phyloP scores from a whole-genome alignment of 1,140 invertebrate genomes.

The Drosophila kepulauana region DNA sequence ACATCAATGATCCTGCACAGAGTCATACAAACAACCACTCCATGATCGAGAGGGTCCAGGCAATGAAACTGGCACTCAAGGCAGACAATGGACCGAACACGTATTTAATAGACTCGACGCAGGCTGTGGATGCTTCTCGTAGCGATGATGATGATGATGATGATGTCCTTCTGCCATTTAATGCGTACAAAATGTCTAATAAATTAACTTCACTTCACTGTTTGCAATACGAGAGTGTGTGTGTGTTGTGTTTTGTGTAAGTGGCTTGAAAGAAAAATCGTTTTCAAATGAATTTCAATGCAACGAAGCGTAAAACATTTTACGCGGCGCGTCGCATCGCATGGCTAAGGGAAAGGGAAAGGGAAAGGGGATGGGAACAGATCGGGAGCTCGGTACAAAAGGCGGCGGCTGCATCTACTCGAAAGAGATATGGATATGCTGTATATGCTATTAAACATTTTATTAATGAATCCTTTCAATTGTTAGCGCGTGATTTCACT shows the following conservation, averaged over 20 bases:
- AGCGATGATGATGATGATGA: conserved; percentile 63
- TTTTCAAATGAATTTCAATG: conserved; percentile 84
- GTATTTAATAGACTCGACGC: conserved; percentile 78
- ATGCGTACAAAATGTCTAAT: conserved; percentile 83
- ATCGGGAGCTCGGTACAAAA: conserved; percentile 63
- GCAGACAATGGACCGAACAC: conserved; percentile 74
- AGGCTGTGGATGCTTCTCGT: conserved; percentile 16
- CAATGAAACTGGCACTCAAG: conserved; percentile 59
- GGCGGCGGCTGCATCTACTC: conserved; percentile 71
- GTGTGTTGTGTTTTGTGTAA: conserved; percentile 74
- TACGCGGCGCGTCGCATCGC: conserved; percentile 61
- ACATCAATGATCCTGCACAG: conserved; percentile 48
- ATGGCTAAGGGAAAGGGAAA: conserved; percentile 13
- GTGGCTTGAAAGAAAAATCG: conserved; percentile 80
- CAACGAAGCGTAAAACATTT: conserved; percentile 83
- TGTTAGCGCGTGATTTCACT: conserved; percentile 81
- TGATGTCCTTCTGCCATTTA: conserved; percentile 82
- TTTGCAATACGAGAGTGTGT: conserved; percentile 12
- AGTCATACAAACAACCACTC: conserved; percentile 76
- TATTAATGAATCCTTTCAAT: conserved; percentile 83
- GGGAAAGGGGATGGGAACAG: conserved; percentile 27
- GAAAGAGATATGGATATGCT: conserved; percentile 48
- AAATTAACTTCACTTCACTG: conserved; percentile 81
- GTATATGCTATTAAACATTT: conserved; percentile 73
- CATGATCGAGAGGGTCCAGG: conserved; percentile 41